Conservation (phyloP, 2,113 vertebrate species). For the Oreotragus oreotragus region DNA sequence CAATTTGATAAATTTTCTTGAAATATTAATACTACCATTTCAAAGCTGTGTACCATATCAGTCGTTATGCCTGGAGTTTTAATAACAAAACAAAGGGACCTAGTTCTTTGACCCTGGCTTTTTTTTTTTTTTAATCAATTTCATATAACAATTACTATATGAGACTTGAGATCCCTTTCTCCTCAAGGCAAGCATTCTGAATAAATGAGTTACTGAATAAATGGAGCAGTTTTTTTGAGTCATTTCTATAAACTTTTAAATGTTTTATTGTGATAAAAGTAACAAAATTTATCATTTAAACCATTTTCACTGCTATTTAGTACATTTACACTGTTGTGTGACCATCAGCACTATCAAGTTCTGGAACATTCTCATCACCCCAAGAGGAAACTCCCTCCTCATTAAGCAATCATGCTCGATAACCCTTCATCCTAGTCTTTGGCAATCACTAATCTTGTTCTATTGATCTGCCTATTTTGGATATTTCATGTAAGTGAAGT, state of each 20-base stretch:
- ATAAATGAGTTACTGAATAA: constrained; percentile 71
- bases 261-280: background rate
- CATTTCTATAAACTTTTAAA: constrained; percentile 4
- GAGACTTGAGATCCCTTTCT: constrained; percentile 37
- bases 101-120: background rate
- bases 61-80: background rate
- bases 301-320: background rate
- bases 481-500: background rate
- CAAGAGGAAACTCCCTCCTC: background rate
- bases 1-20: background rate
- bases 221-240: constrained; percentile 43
- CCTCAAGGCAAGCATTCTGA: constrained; percentile 59
- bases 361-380: background rate
- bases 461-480: background rate
- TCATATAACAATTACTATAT: constrained; percentile 51
- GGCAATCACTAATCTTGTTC: background rate
- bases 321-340: background rate
- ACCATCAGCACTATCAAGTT: background rate
- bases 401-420: background rate
- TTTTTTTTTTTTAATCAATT: background rate
- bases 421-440: background rate
- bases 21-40: background rate
- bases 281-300: background rate
- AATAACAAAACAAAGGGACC: background rate
- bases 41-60: background rate